Evolutionary conservation across 2,113 vertebrate species (phyloP), one percentile per base, ranked within the genome.

Genomic region (Brachionichthys hirsutus): DNA sequence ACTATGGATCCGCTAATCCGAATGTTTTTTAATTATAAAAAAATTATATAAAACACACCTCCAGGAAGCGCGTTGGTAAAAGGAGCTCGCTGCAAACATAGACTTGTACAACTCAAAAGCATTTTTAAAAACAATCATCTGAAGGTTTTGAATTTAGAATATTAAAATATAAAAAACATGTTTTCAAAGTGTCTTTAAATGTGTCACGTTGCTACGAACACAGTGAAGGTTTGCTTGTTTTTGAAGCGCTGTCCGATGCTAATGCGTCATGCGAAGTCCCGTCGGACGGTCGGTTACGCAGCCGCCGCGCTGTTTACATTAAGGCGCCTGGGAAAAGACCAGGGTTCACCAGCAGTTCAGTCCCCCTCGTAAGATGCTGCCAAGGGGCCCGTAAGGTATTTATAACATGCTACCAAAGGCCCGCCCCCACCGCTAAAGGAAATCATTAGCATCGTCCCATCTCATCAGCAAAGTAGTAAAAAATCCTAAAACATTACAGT

Each of bases 371-470:
- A 82, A 82, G 83, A 75, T 66, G 69, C 81, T 12, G 65, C 60
- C 46, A 24, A 62, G 80, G 75, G 73, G 56, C 80, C 70, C 6
- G 24, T 54, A 12, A 81, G 78, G 73, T 73, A 75, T 83, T 83
- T 77, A 79, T 77, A 79, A 81, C 75, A 73, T 77, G 78, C 75
- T 62, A 38, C 70, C 72, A 57, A 20, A 22, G 59, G 56, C 51
- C 36, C 36, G 12, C 36, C 70, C 77, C 77, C 35, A 34, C 69
- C 34, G 82, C 74, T 83, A 70, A 88, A 88, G 85, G 76, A 78
- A 86, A 85, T 80, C 84, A 85, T 86, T 88, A 88, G 84, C 73
- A 82, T 85, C 75, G 24, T 30, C 24, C 24, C 8, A 30, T 30
- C 24, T 30, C 8, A 8, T 30, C 24, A 30, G 24, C 3, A 30